Conservation (phyloP, 2,113 vertebrate genomes). For the Stigmatopora nigra region DNA sequence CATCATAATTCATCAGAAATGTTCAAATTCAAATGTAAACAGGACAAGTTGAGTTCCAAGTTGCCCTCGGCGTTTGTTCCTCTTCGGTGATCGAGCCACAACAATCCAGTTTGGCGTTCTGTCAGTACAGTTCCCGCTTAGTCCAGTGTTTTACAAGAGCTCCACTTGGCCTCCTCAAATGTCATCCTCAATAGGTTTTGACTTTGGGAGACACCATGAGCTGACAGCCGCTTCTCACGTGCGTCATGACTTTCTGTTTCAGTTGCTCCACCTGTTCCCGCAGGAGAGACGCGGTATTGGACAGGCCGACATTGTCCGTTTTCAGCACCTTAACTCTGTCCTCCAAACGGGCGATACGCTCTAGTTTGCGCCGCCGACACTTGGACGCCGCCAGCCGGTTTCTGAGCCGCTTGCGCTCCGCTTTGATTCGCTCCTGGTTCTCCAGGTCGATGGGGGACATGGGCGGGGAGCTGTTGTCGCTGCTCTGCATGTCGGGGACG, state of each 20-base stretch:
- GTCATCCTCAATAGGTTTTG: conserved; percentile 66
- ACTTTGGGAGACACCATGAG: conserved; percentile 82
- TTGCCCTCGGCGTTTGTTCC: conserved; percentile 62
- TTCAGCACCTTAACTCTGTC: conserved; percentile 88
- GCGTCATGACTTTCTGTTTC: conserved; percentile 88
- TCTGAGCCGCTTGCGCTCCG: conserved; percentile 83
- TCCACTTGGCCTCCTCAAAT: conserved; percentile 33
- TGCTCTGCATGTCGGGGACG: conserved; percentile 78
- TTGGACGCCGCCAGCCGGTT: conserved; percentile 89
- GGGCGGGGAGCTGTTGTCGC: conserved; percentile 74
- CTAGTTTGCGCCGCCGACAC: conserved; percentile 86
- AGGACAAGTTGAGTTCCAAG: conserved; percentile 52
- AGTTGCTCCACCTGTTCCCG: conserved; percentile 89
- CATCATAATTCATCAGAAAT: conserved; percentile 47
- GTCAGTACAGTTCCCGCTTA: conserved; percentile 49
- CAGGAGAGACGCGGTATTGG: conserved; percentile 78
- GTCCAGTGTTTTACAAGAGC: conserved; percentile 63
- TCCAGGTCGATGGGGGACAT: conserved; percentile 88
- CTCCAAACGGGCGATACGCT: conserved; percentile 86
- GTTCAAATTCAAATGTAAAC: conserved; percentile 63
- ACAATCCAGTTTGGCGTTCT: conserved; percentile 34
- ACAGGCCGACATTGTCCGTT: conserved; percentile 84
- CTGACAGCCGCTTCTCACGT: conserved; percentile 88
- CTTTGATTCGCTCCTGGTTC: conserved; percentile 85
- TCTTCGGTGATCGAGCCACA: conserved; percentile 24